Conservation (phyloP, 1,140 invertebrate genomes). For the Drosophila ogumai region DNA sequence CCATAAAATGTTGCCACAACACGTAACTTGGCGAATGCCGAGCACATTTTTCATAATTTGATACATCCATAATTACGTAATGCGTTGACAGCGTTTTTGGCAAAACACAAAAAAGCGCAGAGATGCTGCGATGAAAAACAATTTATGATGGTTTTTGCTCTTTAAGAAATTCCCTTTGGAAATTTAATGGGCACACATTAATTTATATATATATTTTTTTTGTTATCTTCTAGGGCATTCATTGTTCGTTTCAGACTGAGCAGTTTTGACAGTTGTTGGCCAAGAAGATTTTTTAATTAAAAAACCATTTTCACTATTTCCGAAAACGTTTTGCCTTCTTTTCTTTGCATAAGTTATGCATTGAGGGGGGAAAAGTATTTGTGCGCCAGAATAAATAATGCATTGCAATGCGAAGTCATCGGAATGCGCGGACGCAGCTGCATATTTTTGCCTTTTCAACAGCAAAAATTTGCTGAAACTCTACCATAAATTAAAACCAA, state of each 20-base stretch:
- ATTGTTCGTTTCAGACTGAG: slow-evolving; percentile 3
- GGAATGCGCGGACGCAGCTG: slow-evolving; percentile 48
- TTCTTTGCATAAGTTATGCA: slow-evolving; percentile 56
- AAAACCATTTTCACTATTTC: slow-evolving; percentile 37
- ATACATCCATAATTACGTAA: slow-evolving; percentile 82
- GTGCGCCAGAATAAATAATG: slow-evolving; percentile 33
- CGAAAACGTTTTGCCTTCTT: slow-evolving; percentile 7
- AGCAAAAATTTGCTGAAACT: slow-evolving; percentile 5
- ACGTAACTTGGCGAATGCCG: slow-evolving; percentile 54
- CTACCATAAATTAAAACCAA: no score
- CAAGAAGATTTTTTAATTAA: slow-evolving; percentile 37
- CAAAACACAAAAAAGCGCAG: slow-evolving; percentile 22
- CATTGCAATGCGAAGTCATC: slow-evolving; percentile 25
- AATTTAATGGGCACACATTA: slow-evolving; percentile 23
- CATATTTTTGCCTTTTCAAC: slow-evolving; percentile 13
- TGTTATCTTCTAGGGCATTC: slow-evolving; percentile 4
- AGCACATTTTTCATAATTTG: slow-evolving; percentile 80
- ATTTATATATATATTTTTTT: background rate
- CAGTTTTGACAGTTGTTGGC: slow-evolving; percentile 27
- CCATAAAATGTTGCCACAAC: slow-evolving; percentile 72
- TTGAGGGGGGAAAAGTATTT: slow-evolving; percentile 17
- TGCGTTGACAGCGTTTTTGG: slow-evolving; percentile 69
- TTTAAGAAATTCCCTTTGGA: slow-evolving; percentile 21
- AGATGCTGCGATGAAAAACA: slow-evolving; percentile 22
- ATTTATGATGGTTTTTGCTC: slow-evolving; percentile 34